Evolutionary conservation across 2,888 invertebrate genomes (phyloP).

Genomic region (Pterobdella sp.): DNA sequence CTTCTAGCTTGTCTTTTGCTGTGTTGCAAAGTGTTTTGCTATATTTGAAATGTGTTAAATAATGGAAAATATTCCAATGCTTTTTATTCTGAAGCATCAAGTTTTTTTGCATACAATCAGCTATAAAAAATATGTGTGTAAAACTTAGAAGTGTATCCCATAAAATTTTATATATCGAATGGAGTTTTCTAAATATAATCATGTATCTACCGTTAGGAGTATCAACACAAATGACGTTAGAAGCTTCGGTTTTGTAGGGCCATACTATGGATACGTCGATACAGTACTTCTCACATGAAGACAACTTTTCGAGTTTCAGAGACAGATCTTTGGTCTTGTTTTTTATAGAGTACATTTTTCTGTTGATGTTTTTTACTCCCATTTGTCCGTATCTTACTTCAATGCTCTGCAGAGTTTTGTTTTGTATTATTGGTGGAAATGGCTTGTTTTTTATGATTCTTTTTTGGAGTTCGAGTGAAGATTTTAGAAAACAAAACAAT

Average conservation of each 20-base stretch:
- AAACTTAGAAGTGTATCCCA: background rate
- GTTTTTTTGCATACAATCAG: too few relatives aligned
- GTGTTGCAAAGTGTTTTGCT: background rate
- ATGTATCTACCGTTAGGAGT: background rate
- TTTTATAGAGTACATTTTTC: background rate
- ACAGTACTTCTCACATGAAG: background rate
- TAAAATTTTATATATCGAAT: too few relatives aligned
- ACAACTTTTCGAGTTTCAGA: background rate
- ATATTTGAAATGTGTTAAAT: background rate
- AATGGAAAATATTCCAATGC: too few relatives aligned
- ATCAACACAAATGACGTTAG: background rate
- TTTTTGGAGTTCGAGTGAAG: background rate
- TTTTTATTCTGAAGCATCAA: too few relatives aligned
- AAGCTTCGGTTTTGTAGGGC: background rate
- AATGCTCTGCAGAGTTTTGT: background rate
- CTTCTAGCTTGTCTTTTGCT: slow-evolving; percentile 7
- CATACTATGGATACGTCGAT: background rate
- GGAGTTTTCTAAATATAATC: too few relatives aligned
- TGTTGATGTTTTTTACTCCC: background rate
- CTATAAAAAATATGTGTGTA: background rate
- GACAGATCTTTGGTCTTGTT: background rate
- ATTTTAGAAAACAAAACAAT: background rate
- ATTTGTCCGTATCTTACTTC: slow-evolving; percentile 11
- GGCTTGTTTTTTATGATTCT: background rate
- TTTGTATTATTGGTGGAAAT: background rate